phyloP scores from a whole-genome alignment of 2,888 invertebrate species.

The Syrphus vitripennis region DNA sequence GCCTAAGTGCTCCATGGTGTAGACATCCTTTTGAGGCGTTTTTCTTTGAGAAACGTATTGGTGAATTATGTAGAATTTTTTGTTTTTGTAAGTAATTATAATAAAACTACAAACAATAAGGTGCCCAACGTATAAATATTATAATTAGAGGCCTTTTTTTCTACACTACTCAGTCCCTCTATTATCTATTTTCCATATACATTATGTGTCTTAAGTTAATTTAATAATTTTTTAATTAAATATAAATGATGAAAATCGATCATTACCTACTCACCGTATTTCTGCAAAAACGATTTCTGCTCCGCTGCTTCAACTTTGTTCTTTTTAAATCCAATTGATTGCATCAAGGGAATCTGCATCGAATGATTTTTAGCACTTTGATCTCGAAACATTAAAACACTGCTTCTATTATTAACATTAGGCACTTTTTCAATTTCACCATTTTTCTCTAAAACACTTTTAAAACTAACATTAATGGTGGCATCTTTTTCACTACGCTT shows the following conservation, averaged over 20 bases:
- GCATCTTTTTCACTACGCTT: constrained; percentile 23
- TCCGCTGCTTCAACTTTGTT: constrained; percentile 51
- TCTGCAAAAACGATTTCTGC: constrained; percentile 75
- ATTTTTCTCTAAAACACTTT: constrained; percentile 5
- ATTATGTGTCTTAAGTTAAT: too few relatives aligned
- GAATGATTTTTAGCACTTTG: neutral
- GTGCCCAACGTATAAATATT: too few relatives aligned
- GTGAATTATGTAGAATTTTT: too few relatives aligned
- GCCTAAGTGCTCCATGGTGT: too few relatives aligned
- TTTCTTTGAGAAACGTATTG: too few relatives aligned
- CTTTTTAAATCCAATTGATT: constrained; percentile 28
- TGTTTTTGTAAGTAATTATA: too few relatives aligned
- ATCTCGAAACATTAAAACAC: neutral
- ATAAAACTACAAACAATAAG: too few relatives aligned
- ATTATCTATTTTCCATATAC: too few relatives aligned
- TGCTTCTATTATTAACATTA: neutral
- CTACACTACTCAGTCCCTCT: too few relatives aligned
- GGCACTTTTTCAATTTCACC: constrained; percentile 8
- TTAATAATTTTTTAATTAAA: neutral
- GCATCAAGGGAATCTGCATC: neutral
- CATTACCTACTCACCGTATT: constrained; percentile 79
- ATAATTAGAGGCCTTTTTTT: too few relatives aligned
- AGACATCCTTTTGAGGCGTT: too few relatives aligned
- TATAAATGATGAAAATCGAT: constrained; percentile 47
- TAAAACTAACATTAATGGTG: neutral